Percentiles rank a stretch among this genome's conserved stretches.
Evolutionary conservation across 2,888 invertebrate species (phyloP).

Genomic region (Mythimna lalbum): DNA sequence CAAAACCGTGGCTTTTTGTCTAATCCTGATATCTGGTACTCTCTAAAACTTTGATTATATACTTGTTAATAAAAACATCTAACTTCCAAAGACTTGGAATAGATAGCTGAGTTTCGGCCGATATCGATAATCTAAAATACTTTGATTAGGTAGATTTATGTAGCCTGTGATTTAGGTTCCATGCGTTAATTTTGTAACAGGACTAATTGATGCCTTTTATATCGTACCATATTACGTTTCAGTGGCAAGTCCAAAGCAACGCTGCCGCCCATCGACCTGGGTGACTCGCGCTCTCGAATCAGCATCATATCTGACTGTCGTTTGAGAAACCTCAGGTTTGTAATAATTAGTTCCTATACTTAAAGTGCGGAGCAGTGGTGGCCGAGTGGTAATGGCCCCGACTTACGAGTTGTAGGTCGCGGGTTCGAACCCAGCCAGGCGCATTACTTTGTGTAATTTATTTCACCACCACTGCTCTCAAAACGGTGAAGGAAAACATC

Average conservation of each 20-base stretch:
- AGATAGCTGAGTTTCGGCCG: neutral
- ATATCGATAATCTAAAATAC: no score
- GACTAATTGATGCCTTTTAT: neutral
- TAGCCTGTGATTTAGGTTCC: neutral
- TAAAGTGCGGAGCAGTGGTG: no score
- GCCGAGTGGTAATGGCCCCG: no score
- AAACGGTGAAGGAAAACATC: no score
- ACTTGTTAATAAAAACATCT: neutral
- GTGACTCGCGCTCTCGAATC: constrained; percentile 75
- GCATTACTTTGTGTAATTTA: no score
- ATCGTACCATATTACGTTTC: constrained; percentile 41
- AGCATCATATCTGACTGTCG: constrained; percentile 84
- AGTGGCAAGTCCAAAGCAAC: constrained; percentile 65
- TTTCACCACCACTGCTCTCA: no score
- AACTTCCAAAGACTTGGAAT: neutral
- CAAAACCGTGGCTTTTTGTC: neutral
- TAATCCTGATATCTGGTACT: no score
- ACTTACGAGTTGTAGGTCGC: no score
- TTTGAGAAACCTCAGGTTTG: constrained; percentile 80
- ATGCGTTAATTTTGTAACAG: neutral
- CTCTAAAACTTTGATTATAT: no score
- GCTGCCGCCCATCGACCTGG: constrained; percentile 73
- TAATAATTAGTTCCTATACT: neutral
- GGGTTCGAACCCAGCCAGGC: no score
- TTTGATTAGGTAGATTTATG: no score